Evolutionary conservation across 1,140 invertebrate genomes (phyloP).

Genomic region (Epicauta chinensis): DNA sequence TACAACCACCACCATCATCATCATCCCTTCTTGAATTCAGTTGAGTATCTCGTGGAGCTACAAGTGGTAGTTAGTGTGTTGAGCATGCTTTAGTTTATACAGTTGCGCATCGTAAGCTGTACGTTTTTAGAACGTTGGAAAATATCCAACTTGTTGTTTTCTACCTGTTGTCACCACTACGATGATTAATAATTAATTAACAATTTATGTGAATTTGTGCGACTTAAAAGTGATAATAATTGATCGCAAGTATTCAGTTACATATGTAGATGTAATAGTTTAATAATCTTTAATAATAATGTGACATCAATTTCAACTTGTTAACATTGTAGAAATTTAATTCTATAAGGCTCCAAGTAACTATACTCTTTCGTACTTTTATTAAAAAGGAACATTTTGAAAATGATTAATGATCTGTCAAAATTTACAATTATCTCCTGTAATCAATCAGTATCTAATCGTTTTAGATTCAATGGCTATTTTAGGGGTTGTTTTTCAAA

Average conservation of each 20-base stretch:
- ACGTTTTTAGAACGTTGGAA: not conserved
- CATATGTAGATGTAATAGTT: not conserved
- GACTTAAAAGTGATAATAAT: not conserved
- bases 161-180: not conserved
- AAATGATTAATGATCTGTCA: no score
- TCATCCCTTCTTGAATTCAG: no score
- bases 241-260: not conserved
- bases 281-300: not conserved
- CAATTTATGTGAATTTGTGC: not conserved
- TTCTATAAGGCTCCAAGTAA: no score
- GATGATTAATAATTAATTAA: not conserved
- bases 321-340: no score
- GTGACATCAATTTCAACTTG: not conserved
- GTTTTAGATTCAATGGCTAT: not conserved
- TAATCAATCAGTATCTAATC: not conserved
- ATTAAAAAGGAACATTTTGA: no score
- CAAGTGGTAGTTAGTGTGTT: conserved; percentile 19
- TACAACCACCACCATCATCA: not conserved
- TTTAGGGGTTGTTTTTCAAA: not conserved
- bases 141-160: not conserved
- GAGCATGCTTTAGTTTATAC: conserved; percentile 17
- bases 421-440: no score
- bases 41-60: conserved; percentile 8
- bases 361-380: no score
- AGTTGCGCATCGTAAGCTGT: conserved; percentile 17